These are phyloP conservation scores for Drosophila saltans DNA, from an alignment of 1,140 invertebrate genomes.

Conservation along the genomic window DNA sequence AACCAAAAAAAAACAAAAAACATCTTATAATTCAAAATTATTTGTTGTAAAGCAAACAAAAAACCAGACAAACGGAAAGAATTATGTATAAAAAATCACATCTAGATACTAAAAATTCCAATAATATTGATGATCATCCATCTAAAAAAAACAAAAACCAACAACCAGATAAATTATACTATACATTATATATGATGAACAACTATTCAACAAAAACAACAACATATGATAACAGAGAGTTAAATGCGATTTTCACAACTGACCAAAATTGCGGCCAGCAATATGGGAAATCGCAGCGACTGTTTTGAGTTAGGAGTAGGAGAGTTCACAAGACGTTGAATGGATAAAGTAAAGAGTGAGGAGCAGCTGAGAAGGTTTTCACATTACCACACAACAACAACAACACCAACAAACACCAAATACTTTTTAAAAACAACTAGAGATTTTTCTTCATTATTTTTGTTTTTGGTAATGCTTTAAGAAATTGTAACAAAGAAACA, in stretches of 20 bases:
- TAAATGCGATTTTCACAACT: slow-evolving; percentile 29
- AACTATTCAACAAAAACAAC: slow-evolving; percentile 2
- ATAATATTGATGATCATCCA: slow-evolving; percentile 75
- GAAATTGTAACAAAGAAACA: slow-evolving; percentile 41
- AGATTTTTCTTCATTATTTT: slow-evolving; percentile 13
- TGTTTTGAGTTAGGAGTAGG: slow-evolving; percentile 70
- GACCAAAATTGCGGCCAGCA: slow-evolving; percentile 5
- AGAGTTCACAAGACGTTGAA: slow-evolving; percentile 44
- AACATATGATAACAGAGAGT: slow-evolving; percentile 57
- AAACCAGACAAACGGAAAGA: slow-evolving; percentile 21
- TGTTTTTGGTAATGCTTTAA: slow-evolving; percentile 69
- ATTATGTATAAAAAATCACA: slow-evolving; percentile 50
- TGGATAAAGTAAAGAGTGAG: slow-evolving; percentile 38
- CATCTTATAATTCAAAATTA: slow-evolving; percentile 45
- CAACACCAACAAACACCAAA: slow-evolving; percentile 43
- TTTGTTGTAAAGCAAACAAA: slow-evolving; percentile 68
- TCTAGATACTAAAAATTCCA: slow-evolving; percentile 69
- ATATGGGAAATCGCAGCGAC: slow-evolving; percentile 35
- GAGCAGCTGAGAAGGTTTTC: slow-evolving; percentile 71
- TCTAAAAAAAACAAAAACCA: slow-evolving; percentile 56
- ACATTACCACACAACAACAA: slow-evolving; percentile 41
- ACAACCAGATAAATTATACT: slow-evolving; percentile 32
- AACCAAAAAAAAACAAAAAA: slow-evolving; percentile 56
- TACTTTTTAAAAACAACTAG: slow-evolving; percentile 32
- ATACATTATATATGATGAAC: neutral